phyloP scores from a whole-genome alignment of 2,888 invertebrate genomes.

The Myopa testacea region DNA sequence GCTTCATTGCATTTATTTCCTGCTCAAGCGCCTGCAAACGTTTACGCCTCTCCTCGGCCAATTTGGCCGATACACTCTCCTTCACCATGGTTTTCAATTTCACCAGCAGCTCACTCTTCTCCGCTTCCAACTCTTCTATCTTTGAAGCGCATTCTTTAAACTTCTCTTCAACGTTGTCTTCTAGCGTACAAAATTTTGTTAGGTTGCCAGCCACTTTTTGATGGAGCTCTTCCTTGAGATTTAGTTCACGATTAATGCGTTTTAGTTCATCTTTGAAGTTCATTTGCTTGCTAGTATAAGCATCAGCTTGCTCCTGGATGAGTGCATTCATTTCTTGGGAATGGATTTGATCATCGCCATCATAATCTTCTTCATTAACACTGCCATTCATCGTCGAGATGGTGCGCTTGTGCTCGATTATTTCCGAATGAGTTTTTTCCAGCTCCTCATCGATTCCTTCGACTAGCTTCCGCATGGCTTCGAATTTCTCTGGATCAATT shows the following conservation, averaged over 20 bases:
- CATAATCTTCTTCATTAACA: conserved; percentile 51
- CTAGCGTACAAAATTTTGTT: conserved; percentile 53
- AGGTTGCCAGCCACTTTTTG: conserved; percentile 62
- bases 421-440: conserved; percentile 55
- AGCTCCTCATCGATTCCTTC: conserved; percentile 57
- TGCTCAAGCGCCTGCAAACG: conserved; percentile 82
- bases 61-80: conserved; percentile 72
- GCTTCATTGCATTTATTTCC: conserved; percentile 79
- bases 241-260: conserved; percentile 71
- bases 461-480: conserved; percentile 54
- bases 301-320: conserved; percentile 60
- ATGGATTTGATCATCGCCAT: conserved; percentile 71
- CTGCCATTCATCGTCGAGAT: conserved; percentile 22
- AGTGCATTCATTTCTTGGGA: conserved; percentile 51
- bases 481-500: conserved; percentile 49
- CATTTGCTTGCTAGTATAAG: conserved; percentile 69
- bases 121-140: conserved; percentile 78
- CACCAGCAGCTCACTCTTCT: conserved; percentile 78
- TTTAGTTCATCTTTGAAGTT: conserved; percentile 76
- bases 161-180: conserved; percentile 70
- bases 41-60: conserved; percentile 81
- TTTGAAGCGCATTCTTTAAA: conserved; percentile 77
- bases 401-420: conserved; percentile 54
- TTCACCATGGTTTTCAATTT: conserved; percentile 75
- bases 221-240: conserved; percentile 64